Evolutionary conservation across 2,888 invertebrate genomes (phyloP), one percentile per base, ranked within the genome.

Genomic region (Pristionchus maxplancki): DNA sequence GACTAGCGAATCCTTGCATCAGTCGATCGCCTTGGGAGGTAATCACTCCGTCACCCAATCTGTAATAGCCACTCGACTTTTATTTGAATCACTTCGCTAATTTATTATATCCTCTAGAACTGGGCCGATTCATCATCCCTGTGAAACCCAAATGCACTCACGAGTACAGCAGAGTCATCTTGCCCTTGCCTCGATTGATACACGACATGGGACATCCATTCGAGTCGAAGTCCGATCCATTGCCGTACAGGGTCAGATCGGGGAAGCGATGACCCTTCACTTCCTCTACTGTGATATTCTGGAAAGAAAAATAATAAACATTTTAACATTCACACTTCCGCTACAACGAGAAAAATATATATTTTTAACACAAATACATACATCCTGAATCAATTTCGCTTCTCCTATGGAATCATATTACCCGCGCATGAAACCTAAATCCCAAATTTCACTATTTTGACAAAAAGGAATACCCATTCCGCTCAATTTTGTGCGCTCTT

Each of bases 171-270:
- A 88, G 62, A 2, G 34, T 53, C 31, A 31, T 78, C 15, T 88
- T 64, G n/a, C 4, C 48, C 48, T 78, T 50, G 9, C 58, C 40
- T 6, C 34, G 31, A 28, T 88, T 88, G 40, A 78, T n/a, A 58
- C 88, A 88, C 37, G 78, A 53, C n/a, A 88, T 37, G n/a, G 88
- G 88, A 44, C 88, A 88, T 58, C 88, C 88, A 40, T 78, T 37
- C 28, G 62, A 64, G 17, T 78, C 88, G 44, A 88, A 81, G 48
- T 88, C 88, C 13, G 24, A n/a, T 53, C 64, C 81, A 53, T 34
- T 88, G 1, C 88, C 88, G 24, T 88, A 64, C 11, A 88, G 88
- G 11, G 53, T 62, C 4, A 88, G 78, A 37, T 34, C n/a, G 40
- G 88, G 81, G 34, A 88, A 88, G 28, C 31, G 78, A 48, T 78